Percentiles rank a stretch among this genome's conserved stretches.
phyloP scores from a whole-genome alignment of 2,888 invertebrate species.

The Brenthis daphne region DNA sequence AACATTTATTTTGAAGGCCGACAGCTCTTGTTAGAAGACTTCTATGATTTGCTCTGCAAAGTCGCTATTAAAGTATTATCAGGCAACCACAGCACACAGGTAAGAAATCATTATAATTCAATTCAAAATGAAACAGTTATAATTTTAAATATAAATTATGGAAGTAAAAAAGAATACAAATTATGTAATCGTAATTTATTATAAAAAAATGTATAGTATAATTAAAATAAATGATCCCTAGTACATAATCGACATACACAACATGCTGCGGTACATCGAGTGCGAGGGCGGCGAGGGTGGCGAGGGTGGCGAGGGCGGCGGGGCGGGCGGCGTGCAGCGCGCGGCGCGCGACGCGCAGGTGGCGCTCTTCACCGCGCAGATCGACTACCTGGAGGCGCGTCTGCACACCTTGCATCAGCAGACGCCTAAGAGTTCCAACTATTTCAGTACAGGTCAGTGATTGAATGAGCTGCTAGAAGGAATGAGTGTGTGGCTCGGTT shows the following conservation, averaged over 20 bases:
- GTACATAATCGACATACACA: conserved; percentile 81
- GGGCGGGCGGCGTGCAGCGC: conserved; percentile 51
- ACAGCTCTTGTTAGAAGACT: conserved; percentile 59
- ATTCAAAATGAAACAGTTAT: neutral
- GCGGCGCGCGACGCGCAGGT: conserved; percentile 77
- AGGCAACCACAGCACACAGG: conserved; percentile 63
- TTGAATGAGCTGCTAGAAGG: neutral
- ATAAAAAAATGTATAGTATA: too few relatives aligned
- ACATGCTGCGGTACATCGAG: conserved; percentile 79
- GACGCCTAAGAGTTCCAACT: conserved; percentile 52
- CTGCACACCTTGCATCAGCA: conserved; percentile 51
- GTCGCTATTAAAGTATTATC: conserved; percentile 60
- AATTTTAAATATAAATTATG: neutral
- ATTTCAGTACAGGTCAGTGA: conserved; percentile 61
- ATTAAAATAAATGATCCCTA: conserved; percentile 40
- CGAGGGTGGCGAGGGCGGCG: conserved; percentile 51
- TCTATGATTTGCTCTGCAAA: conserved; percentile 57
- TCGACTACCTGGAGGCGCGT: conserved; percentile 75
- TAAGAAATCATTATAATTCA: conserved; percentile 32
- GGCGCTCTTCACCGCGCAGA: conserved; percentile 77
- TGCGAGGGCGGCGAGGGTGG: conserved; percentile 35
- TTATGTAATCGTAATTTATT: neutral
- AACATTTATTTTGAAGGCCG: conserved; percentile 58
- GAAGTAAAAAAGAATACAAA: neutral
- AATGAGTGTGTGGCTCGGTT: too few relatives aligned